Evolutionary conservation across 2,113 vertebrate species (phyloP).

Genomic region (Hydrolagus affinis): DNA sequence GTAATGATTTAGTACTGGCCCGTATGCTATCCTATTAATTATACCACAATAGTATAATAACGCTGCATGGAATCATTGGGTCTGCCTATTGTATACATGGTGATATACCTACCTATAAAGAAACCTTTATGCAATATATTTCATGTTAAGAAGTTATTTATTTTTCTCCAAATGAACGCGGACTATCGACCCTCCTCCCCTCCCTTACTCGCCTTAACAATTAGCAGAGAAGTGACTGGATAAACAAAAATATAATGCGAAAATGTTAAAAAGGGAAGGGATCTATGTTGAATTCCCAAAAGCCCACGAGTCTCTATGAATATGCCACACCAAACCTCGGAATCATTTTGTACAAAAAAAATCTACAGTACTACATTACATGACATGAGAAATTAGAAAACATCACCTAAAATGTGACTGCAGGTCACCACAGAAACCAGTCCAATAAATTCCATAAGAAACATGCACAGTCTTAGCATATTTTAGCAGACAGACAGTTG

Average conservation of each 20-base stretch:
- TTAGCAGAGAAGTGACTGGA: neutral
- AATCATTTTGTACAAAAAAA: neutral
- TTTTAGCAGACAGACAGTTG: neutral
- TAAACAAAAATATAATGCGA: neutral
- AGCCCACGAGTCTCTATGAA: conserved; percentile 1
- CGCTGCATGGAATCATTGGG: neutral
- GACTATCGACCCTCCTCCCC: neutral
- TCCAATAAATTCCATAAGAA: conserved; percentile 9
- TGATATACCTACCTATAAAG: neutral
- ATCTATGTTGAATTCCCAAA: conserved; percentile 1
- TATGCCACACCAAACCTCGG: conserved; percentile 18
- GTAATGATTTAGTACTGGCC: neutral
- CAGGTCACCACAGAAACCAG: neutral
- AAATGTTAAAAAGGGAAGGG: neutral
- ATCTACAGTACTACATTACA: conserved; percentile 1
- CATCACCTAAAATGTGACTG: neutral
- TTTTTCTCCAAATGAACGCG: neutral
- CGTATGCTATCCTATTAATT: neutral
- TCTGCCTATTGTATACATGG: neutral
- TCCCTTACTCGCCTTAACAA: neutral
- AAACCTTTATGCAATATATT: neutral
- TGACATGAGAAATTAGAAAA: neutral
- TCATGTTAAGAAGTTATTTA: neutral
- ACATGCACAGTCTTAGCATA: conserved; percentile 7
- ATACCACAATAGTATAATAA: neutral